phyloP scores from a whole-genome alignment of 2,113 vertebrate genomes.

The Malurus alboscapulatus region DNA sequence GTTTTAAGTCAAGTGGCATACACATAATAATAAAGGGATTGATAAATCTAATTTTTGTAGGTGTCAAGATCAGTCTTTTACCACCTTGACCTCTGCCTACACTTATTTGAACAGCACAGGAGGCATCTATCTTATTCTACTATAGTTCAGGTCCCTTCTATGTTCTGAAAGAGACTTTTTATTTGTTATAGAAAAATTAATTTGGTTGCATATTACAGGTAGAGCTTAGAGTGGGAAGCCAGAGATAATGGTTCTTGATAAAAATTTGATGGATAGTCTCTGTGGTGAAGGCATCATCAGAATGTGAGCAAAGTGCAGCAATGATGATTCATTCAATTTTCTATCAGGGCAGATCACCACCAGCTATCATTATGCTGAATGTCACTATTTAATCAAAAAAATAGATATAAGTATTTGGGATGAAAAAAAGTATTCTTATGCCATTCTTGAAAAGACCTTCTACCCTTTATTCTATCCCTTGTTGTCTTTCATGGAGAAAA shows the following conservation, averaged over 20 bases:
- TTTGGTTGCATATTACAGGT: background rate
- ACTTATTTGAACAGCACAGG: background rate
- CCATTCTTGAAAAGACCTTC: background rate
- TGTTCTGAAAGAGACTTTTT: background rate
- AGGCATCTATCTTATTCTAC: background rate
- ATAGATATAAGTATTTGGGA: background rate
- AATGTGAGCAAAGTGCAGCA: background rate
- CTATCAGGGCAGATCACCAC: background rate
- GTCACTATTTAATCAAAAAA: background rate
- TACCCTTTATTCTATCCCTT: background rate
- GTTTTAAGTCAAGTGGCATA: background rate
- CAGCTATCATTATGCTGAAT: background rate
- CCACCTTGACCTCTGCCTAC: background rate
- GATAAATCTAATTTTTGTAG: background rate
- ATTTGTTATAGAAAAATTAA: background rate
- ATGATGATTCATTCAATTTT: background rate
- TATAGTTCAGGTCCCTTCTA: background rate
- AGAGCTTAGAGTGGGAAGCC: background rate
- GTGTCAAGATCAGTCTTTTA: background rate
- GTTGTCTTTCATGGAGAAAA: background rate
- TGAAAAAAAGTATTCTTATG: background rate
- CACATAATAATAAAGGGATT: background rate
- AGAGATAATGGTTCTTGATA: background rate
- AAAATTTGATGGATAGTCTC: background rate
- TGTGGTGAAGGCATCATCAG: background rate